Evolutionary conservation across 2,113 vertebrate genomes (phyloP).

Genomic region (Pipa parva): DNA sequence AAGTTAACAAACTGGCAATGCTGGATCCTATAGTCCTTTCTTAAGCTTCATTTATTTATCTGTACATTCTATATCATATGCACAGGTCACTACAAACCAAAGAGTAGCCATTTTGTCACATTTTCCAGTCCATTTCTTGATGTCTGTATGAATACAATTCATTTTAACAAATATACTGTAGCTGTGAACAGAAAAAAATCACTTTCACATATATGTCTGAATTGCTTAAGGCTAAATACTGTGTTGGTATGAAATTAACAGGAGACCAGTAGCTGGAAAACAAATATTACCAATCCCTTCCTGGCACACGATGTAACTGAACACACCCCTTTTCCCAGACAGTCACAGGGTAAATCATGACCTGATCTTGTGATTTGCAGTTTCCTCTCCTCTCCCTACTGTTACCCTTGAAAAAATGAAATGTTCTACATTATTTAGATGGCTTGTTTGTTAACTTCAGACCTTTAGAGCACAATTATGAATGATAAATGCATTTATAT

Average conservation of each 20-base stretch:
- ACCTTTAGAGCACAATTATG: neutral
- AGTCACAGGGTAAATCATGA: conserved; percentile 30
- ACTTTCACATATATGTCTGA: neutral
- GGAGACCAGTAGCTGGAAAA: neutral
- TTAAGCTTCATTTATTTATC: too few species aligned
- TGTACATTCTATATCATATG: too few species aligned
- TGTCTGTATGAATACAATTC: too few species aligned
- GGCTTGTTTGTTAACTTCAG: too few species aligned
- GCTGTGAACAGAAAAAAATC: neutral
- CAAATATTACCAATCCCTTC: conserved; percentile 16
- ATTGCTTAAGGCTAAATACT: neutral
- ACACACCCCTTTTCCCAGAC: conserved; percentile 21
- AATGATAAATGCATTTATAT: too few species aligned
- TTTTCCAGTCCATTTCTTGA: too few species aligned
- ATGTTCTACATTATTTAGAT: too few species aligned
- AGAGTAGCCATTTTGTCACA: too few species aligned
- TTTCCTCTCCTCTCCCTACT: neutral
- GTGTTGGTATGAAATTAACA: conserved; percentile 1
- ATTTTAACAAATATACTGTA: too few species aligned
- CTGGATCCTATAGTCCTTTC: too few species aligned
- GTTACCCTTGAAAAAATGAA: neutral
- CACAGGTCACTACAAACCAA: too few species aligned
- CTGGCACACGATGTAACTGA: conserved; percentile 6
- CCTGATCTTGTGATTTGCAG: conserved; percentile 31
- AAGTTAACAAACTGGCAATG: too few species aligned